Evolutionary conservation across 2,888 invertebrate genomes (phyloP).

Genomic region (Heliconius hortense): DNA sequence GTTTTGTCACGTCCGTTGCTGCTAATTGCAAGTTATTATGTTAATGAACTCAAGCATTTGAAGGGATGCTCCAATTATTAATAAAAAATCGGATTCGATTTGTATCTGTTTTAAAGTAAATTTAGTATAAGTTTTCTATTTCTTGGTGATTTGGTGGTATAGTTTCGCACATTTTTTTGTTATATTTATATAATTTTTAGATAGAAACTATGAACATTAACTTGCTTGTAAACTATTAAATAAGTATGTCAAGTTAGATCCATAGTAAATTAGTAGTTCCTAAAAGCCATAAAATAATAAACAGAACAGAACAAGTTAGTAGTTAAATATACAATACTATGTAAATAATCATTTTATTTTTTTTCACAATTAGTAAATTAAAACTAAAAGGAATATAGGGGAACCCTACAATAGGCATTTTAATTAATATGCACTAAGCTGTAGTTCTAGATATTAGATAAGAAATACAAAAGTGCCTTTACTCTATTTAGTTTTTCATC

Average conservation of each 20-base stretch:
- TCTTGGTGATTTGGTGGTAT: background rate
- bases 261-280: background rate
- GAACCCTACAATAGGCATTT: background rate
- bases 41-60: slow-evolving; percentile 34
- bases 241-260: background rate
- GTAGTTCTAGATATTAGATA: background rate
- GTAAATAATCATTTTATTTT: no score
- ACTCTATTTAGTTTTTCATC: background rate
- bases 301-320: no score
- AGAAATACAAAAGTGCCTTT: background rate
- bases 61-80: slow-evolving; percentile 14
- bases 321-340: no score
- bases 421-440: background rate
- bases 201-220: background rate
- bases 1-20: background rate
- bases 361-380: no score
- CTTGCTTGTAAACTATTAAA: background rate
- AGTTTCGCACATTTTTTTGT: background rate
- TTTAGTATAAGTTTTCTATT: background rate
- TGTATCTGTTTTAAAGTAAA: background rate
- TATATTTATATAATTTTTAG: background rate
- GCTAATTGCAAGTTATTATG: slow-evolving; percentile 29
- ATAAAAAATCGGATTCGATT: background rate
- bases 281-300: no score
- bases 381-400: background rate